These are phyloP conservation scores for Eupithecia centaureata DNA, from an alignment of 2,888 invertebrate genomes.

Conservation along the genomic window DNA sequence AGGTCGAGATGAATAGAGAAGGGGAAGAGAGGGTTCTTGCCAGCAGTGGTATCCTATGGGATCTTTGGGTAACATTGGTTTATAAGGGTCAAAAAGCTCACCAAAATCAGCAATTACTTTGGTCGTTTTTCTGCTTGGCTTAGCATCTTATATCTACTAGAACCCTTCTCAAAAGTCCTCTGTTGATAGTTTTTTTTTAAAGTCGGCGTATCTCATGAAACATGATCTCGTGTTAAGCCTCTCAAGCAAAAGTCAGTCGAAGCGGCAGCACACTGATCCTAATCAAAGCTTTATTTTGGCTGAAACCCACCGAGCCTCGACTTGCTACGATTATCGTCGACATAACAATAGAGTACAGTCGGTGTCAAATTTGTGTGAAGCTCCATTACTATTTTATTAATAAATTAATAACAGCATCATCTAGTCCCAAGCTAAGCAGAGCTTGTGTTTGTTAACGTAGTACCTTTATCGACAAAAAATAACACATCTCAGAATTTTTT, in stretches of 20 bases:
- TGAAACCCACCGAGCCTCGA: conserved; percentile 4
- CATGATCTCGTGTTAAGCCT: background rate
- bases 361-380: background rate
- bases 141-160: background rate
- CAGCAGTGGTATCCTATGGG: background rate
- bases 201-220: conserved; percentile 16
- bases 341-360: conserved; percentile 19
- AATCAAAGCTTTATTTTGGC: conserved; percentile 20
- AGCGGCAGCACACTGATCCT: conserved; percentile 28
- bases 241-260: conserved; percentile 18
- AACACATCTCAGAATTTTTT: too few relatives aligned
- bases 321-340: conserved; percentile 19
- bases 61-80: too few relatives aligned
- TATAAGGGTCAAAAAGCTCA: too few relatives aligned
- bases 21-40: background rate
- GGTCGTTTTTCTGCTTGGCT: background rate
- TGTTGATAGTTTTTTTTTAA: background rate
- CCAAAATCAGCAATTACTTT: too few relatives aligned
- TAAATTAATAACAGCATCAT: too few relatives aligned
- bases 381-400: background rate
- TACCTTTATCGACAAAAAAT: too few relatives aligned
- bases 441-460: too few relatives aligned
- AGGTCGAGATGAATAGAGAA: background rate
- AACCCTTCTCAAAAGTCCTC: background rate
- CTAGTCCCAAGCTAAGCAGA: too few relatives aligned